These are phyloP conservation scores for Sander vitreus DNA, from an alignment of 2,113 vertebrate species.

Conservation along the genomic window DNA sequence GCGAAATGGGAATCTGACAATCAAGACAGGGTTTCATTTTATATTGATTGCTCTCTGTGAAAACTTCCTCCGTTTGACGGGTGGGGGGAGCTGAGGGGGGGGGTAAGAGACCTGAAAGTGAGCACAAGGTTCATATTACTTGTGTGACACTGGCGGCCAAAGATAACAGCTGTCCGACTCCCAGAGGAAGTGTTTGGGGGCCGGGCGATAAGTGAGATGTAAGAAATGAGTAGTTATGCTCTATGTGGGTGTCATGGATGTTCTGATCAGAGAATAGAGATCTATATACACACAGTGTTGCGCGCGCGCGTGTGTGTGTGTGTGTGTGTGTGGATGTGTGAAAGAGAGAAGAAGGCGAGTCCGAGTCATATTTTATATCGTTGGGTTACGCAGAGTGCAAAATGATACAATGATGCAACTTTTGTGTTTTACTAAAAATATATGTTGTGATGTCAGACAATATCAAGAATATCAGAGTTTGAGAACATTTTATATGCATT, in stretches of 20 bases:
- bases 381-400: conserved; percentile 26
- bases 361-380: conserved; percentile 48
- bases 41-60: conserved; percentile 71
- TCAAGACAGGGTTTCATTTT: conserved; percentile 66
- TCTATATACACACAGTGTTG: background rate
- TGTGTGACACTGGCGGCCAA: conserved; percentile 68
- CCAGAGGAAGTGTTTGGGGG: conserved; percentile 77
- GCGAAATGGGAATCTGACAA: conserved; percentile 66
- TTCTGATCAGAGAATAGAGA: conserved; percentile 37
- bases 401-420: conserved; percentile 19
- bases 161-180: conserved; percentile 79
- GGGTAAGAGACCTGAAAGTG: conserved; percentile 18
- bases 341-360: conserved; percentile 17
- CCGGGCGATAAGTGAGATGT: conserved; percentile 68
- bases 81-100: background rate
- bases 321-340: background rate
- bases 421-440: background rate
- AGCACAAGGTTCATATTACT: conserved; percentile 74
- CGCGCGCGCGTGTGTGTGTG: background rate
- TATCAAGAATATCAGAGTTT: background rate
- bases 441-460: background rate
- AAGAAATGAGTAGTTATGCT: conserved; percentile 46
- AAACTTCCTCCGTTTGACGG: conserved; percentile 76
- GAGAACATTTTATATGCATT: background rate
- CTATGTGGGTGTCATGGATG: conserved; percentile 35